Conservation (phyloP, 2,888 invertebrate species). For the Diaprepes abbreviatus region DNA sequence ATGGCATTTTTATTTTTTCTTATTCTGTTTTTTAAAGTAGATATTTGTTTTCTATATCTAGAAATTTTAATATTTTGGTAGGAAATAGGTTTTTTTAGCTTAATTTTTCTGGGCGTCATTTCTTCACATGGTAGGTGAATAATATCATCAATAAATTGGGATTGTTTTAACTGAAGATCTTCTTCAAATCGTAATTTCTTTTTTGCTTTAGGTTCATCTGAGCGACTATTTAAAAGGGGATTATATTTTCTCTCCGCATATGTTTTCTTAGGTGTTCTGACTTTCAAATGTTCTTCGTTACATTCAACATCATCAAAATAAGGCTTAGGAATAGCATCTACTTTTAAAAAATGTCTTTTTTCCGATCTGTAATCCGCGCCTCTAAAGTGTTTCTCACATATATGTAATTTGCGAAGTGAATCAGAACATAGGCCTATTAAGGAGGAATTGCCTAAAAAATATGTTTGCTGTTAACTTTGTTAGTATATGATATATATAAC, state of each 20-base stretch:
- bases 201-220: neutral
- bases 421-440: neutral
- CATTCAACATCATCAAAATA: neutral
- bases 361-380: neutral
- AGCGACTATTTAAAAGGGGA: neutral
- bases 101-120: conserved; percentile 12
- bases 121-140: neutral
- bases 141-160: neutral
- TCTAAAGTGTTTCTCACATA: conserved; percentile 10
- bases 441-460: conserved; percentile 12
- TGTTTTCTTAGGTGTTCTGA: neutral
- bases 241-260: neutral
- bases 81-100: conserved; percentile 2
- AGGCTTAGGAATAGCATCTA: neutral
- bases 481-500: too few species aligned
- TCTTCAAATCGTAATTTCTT: neutral
- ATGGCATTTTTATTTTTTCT: neutral
- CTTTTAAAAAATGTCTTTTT: conserved; percentile 11
- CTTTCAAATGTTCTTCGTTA: too few species aligned
- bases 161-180: neutral
- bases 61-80: neutral
- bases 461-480: too few species aligned
- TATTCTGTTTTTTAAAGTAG: neutral
- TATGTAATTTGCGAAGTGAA: neutral
- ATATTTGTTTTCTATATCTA: neutral